phyloP scores from a whole-genome alignment of 35 echinoderm and acorn worm genomes.

The Diadema setosum region DNA sequence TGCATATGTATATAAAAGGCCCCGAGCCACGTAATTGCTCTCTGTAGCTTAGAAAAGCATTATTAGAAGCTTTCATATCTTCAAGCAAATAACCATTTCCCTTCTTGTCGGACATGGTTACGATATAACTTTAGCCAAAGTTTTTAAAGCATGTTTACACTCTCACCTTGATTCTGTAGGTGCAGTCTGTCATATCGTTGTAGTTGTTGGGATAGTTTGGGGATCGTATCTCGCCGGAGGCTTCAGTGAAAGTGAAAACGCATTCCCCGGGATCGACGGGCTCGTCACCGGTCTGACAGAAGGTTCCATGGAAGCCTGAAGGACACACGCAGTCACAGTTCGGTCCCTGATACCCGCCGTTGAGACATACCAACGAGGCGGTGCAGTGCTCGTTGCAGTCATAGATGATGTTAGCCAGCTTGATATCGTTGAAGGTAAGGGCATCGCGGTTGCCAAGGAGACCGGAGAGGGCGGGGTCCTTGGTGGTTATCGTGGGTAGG shows the following conservation, averaged over 20 bases:
- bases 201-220: slow-evolving; percentile 58
- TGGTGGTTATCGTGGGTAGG: slow-evolving; percentile 43
- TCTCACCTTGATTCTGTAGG: slow-evolving; percentile 47
- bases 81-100: too few species aligned
- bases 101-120: too few species aligned
- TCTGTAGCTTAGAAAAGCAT: too few species aligned
- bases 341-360: slow-evolving; percentile 43
- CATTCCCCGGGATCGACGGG: neutral
- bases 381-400: slow-evolving; percentile 14
- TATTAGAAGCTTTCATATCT: too few species aligned
- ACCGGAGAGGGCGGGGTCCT: neutral
- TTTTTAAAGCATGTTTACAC: neutral
- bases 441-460: slow-evolving; percentile 10
- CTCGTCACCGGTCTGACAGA: neutral
- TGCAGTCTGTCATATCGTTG: neutral
- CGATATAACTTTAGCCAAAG: neutral
- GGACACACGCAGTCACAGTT: slow-evolving; percentile 47
- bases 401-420: slow-evolving; percentile 51
- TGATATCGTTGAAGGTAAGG: slow-evolving; percentile 38
- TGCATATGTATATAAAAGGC: too few species aligned
- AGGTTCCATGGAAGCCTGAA: slow-evolving; percentile 6
- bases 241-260: slow-evolving; percentile 2
- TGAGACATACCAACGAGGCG: neutral
- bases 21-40: too few species aligned
- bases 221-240: slow-evolving; percentile 11